Conservation (phyloP, 2,888 invertebrate species). For the Timema cristinae region DNA sequence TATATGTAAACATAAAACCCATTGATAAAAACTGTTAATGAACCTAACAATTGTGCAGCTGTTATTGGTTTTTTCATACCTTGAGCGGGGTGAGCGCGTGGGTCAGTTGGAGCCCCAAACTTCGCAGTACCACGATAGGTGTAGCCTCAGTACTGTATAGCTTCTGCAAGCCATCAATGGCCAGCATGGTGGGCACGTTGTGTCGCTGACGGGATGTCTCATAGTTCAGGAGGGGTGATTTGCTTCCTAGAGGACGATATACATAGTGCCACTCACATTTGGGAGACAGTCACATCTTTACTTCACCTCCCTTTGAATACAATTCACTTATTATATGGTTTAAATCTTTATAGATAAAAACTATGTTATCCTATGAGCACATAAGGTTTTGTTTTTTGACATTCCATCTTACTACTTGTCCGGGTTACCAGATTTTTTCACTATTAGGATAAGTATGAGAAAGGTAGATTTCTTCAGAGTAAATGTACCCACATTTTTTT, state of each 20-base stretch:
- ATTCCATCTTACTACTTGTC: too few species aligned
- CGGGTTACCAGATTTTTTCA: too few species aligned
- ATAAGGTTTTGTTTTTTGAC: too few species aligned
- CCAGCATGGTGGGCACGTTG: conserved; percentile 84
- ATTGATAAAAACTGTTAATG: too few species aligned
- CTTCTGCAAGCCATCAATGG: conserved; percentile 80
- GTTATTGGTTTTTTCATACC: conserved; percentile 45
- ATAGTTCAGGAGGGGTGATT: conserved; percentile 53
- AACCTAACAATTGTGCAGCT: background rate
- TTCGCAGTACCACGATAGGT: conserved; percentile 74
- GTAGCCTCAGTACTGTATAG: conserved; percentile 71
- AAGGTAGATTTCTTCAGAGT: too few species aligned
- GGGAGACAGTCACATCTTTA: background rate
- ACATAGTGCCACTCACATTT: background rate
- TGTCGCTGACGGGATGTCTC: conserved; percentile 79
- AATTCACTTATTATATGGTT: too few species aligned
- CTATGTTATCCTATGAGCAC: too few species aligned
- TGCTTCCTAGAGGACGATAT: conserved; percentile 17
- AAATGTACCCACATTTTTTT: too few species aligned
- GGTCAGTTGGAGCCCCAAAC: conserved; percentile 75
- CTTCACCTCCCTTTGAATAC: background rate
- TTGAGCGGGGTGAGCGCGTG: conserved; percentile 73
- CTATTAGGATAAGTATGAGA: too few species aligned
- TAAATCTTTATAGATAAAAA: too few species aligned
- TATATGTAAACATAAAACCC: too few species aligned